phyloP scores from a whole-genome alignment of 2,113 vertebrate species.

The Recurvirostra avosetta region DNA sequence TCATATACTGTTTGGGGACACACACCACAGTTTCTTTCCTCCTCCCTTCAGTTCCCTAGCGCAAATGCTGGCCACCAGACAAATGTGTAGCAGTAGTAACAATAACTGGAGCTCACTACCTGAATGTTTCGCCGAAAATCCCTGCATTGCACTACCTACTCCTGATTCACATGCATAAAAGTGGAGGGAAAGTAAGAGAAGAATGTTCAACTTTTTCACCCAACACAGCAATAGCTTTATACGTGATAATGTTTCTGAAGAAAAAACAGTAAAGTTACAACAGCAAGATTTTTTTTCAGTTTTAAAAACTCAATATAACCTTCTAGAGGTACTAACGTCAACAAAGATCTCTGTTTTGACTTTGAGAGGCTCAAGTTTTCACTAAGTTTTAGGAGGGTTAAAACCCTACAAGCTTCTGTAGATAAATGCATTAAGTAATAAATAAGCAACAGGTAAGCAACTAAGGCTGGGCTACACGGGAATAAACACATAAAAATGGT shows the following conservation, averaged over 20 bases:
- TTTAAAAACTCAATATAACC: neutral
- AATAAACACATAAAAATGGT: neutral
- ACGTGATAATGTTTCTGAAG: neutral
- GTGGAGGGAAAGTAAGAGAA: neutral
- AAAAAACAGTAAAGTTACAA: neutral
- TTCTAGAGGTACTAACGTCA: neutral
- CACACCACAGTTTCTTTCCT: neutral
- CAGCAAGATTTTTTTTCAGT: neutral
- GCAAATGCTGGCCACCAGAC: neutral
- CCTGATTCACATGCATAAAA: neutral
- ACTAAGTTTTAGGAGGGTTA: neutral
- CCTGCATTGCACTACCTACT: neutral
- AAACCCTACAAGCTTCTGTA: neutral
- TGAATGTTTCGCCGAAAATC: neutral
- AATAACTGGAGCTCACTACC: neutral
- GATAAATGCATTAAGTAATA: neutral
- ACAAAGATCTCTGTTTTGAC: neutral
- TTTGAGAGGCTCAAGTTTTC: neutral
- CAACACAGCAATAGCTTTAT: neutral
- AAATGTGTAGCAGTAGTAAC: neutral
- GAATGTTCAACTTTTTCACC: neutral
- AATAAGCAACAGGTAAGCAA: neutral
- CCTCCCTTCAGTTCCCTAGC: neutral
- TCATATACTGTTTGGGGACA: neutral
- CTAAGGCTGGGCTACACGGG: neutral